phyloP scores from a whole-genome alignment of 2,797 vertebrate genomes.

The Taenioides sp. region DNA sequence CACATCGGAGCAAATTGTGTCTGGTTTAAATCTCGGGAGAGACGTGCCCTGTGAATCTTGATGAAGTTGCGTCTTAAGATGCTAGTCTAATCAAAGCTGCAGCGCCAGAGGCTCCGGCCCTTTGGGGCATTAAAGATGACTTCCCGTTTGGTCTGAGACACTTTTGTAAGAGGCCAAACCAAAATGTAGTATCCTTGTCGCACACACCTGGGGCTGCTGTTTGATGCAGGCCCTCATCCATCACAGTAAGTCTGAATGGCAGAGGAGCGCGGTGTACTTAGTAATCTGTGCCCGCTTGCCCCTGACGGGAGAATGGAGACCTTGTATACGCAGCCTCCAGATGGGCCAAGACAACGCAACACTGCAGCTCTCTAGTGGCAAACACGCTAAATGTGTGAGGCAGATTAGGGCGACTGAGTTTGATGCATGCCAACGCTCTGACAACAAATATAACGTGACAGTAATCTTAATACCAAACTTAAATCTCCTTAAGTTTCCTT shows the following conservation, averaged over 20 bases:
- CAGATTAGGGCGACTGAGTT: conserved; percentile 10
- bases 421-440: conserved; percentile 10
- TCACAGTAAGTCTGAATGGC: conserved; percentile 77
- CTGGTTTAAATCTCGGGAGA: conserved; percentile 63
- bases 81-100: conserved; percentile 60
- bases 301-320: conserved; percentile 70
- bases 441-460: conserved; percentile 5
- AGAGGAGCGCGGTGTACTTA: conserved; percentile 65
- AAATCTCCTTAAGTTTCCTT: neutral
- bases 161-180: conserved; percentile 46
- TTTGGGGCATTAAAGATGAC: conserved; percentile 59
- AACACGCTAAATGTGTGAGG: conserved; percentile 16
- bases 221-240: conserved; percentile 77
- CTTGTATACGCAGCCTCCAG: conserved; percentile 72
- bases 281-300: conserved; percentile 67
- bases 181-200: conserved; percentile 54
- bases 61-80: conserved; percentile 58
- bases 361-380: conserved; percentile 37
- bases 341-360: conserved; percentile 69
- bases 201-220: conserved; percentile 63
- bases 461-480: conserved; percentile 9
- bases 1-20: conserved; percentile 54
- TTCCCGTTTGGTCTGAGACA: conserved; percentile 58
- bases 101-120: conserved; percentile 39
- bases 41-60: conserved; percentile 62